Percentiles rank a stretch among this genome's conserved stretches.
Conservation (phyloP, 2,888 invertebrate species). For the Steromphala cineraria region DNA sequence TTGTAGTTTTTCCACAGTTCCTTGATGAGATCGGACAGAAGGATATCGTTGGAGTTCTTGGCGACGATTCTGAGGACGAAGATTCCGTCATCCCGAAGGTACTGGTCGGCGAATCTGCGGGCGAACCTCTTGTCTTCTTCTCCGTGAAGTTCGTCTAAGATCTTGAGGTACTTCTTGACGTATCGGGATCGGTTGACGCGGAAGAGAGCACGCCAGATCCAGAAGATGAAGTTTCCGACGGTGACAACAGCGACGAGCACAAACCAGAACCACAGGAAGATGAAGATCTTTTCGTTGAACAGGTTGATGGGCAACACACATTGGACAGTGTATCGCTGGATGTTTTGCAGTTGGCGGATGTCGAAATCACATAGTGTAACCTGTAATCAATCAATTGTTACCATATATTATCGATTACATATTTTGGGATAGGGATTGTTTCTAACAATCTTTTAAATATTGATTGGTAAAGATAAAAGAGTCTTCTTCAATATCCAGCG, state of each 20-base stretch:
- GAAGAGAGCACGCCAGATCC: slow-evolving; percentile 63
- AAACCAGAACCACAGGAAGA: slow-evolving; percentile 70
- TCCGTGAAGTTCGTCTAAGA: slow-evolving; percentile 59
- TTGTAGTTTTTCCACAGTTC: slow-evolving; percentile 63
- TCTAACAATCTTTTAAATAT: no score
- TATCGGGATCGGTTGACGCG: slow-evolving; percentile 56
- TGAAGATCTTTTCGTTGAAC: slow-evolving; percentile 70
- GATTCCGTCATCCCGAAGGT: slow-evolving; percentile 64
- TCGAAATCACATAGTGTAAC: slow-evolving; percentile 68
- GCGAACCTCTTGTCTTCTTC: slow-evolving; percentile 65
- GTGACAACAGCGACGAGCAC: slow-evolving; percentile 62
- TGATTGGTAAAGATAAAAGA: no score
- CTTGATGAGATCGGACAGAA: slow-evolving; percentile 62
- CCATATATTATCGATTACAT: neutral
- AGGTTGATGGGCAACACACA: slow-evolving; percentile 68
- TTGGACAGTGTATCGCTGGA: slow-evolving; percentile 66
- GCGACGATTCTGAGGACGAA: slow-evolving; percentile 66
- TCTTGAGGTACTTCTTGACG: slow-evolving; percentile 66
- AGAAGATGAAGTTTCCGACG: slow-evolving; percentile 63
- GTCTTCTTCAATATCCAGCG: no score
- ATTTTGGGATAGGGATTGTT: no score
- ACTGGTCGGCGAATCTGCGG: slow-evolving; percentile 62
- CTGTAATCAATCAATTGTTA: neutral
- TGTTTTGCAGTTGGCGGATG: slow-evolving; percentile 67
- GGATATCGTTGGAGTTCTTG: slow-evolving; percentile 67